Percentiles rank a stretch among this genome's conserved stretches.
Evolutionary conservation across 2,888 invertebrate genomes (phyloP).

Genomic region (Proisotoma minuta): DNA sequence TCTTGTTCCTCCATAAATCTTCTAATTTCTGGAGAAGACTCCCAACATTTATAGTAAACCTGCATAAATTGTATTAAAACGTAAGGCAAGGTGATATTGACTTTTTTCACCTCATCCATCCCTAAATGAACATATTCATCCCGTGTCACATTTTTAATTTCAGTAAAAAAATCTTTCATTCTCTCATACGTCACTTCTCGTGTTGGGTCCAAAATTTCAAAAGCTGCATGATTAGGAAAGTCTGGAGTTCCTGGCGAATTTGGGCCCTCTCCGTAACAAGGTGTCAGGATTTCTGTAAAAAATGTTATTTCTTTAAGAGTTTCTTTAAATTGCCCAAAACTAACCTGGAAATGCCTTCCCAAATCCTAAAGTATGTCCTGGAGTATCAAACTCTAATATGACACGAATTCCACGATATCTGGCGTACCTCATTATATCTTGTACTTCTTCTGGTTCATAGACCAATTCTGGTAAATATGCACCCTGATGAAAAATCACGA

Average conservation of each 20-base stretch:
- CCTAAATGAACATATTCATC: constrained; percentile 85
- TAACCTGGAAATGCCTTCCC: constrained; percentile 38
- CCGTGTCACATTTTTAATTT: constrained; percentile 64
- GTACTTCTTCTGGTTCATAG: constrained; percentile 63
- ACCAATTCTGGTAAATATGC: constrained; percentile 31
- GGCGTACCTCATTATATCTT: constrained; percentile 69
- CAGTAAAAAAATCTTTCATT: constrained; percentile 64
- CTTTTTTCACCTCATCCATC: constrained; percentile 67
- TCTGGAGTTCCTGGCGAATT: constrained; percentile 48
- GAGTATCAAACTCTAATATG: constrained; percentile 84
- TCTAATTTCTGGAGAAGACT: constrained; percentile 56
- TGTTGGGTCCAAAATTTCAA: constrained; percentile 77
- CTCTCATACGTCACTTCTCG: constrained; percentile 63
- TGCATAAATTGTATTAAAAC: constrained; percentile 16
- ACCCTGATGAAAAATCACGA: constrained; percentile 19
- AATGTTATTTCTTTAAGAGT: neutral
- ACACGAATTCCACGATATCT: constrained; percentile 78
- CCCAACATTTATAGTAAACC: constrained; percentile 45
- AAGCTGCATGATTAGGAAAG: constrained; percentile 54
- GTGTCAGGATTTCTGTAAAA: constrained; percentile 64
- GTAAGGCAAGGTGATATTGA: neutral
- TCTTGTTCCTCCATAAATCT: constrained; percentile 58
- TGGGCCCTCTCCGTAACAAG: constrained; percentile 60
- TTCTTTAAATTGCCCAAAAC: neutral
- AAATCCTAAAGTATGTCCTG: constrained; percentile 55